phyloP scores from a whole-genome alignment of 2,797 vertebrate genomes.

The Melanotaenia pygmaea region DNA sequence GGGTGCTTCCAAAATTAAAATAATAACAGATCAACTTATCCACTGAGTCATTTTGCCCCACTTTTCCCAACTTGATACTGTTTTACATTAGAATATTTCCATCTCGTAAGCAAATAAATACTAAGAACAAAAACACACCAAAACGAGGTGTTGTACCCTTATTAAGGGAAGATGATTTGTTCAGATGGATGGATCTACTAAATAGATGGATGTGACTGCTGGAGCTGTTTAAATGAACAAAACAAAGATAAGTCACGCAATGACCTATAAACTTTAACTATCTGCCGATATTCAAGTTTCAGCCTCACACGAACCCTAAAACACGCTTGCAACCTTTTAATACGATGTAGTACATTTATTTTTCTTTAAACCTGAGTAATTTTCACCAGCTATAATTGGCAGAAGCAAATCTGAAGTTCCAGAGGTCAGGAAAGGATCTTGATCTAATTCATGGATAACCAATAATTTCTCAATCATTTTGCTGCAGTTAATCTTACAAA shows the following conservation, averaged over 20 bases:
- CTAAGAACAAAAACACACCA: neutral
- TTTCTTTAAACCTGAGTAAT: neutral
- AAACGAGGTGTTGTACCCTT: neutral
- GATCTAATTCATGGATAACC: conserved; percentile 39
- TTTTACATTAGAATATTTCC: too few relatives aligned
- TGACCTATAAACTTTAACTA: neutral
- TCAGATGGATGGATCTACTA: neutral
- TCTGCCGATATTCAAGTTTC: neutral
- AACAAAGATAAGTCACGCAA: neutral
- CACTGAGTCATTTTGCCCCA: too few relatives aligned
- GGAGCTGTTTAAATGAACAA: conserved; percentile 12
- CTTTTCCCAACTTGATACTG: too few relatives aligned
- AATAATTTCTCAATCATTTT: conserved; percentile 54
- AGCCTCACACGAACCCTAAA: neutral
- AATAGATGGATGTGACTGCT: conserved; percentile 5
- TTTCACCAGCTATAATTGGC: conserved; percentile 27
- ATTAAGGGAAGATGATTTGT: neutral
- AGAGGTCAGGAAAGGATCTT: conserved; percentile 35
- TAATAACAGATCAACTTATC: too few relatives aligned
- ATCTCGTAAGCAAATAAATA: too few relatives aligned
- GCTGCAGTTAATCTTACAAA: conserved; percentile 33
- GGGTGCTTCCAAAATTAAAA: too few relatives aligned
- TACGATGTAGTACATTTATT: neutral
- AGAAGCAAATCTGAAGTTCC: conserved; percentile 55
- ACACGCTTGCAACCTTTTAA: neutral